Conservation (phyloP, 2,113 vertebrate genomes). For the Vombatus ursinus region DNA sequence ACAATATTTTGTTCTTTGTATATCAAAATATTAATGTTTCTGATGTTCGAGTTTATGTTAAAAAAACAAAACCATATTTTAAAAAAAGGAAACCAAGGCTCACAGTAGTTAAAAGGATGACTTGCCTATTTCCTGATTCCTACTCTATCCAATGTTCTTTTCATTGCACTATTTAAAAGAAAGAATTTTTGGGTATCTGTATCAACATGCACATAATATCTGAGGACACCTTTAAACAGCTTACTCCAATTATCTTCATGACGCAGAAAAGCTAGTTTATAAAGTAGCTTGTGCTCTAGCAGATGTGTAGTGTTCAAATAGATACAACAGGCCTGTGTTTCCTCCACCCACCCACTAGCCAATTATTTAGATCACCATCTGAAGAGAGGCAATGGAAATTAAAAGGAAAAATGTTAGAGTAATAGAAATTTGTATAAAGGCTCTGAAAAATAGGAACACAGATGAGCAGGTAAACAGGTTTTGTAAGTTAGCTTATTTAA, state of each 20-base stretch:
- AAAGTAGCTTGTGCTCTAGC: constrained; percentile 50
- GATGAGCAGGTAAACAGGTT: neutral
- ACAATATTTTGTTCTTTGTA: neutral
- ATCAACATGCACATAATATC: neutral
- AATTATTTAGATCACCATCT: constrained; percentile 52
- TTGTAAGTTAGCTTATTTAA: neutral
- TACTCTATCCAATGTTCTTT: neutral
- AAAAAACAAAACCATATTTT: neutral
- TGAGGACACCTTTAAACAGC: neutral
- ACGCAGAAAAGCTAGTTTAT: neutral
- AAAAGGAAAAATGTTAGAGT: constrained; percentile 43
- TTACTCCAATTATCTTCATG: constrained; percentile 7
- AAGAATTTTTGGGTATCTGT: neutral
- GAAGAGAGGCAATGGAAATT: constrained; percentile 35
- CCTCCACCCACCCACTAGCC: neutral
- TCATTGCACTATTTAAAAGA: neutral
- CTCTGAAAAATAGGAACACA: constrained; percentile 33
- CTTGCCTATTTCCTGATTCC: neutral
- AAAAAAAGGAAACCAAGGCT: neutral
- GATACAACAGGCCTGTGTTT: constrained; percentile 54
- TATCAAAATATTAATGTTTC: neutral
- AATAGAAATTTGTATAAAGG: neutral
- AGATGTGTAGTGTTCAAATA: constrained; percentile 59
- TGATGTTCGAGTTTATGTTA: neutral
- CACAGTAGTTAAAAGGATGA: neutral